Conservation (phyloP, 1,140 invertebrate species). For the Temnothorax longispinosus region DNA sequence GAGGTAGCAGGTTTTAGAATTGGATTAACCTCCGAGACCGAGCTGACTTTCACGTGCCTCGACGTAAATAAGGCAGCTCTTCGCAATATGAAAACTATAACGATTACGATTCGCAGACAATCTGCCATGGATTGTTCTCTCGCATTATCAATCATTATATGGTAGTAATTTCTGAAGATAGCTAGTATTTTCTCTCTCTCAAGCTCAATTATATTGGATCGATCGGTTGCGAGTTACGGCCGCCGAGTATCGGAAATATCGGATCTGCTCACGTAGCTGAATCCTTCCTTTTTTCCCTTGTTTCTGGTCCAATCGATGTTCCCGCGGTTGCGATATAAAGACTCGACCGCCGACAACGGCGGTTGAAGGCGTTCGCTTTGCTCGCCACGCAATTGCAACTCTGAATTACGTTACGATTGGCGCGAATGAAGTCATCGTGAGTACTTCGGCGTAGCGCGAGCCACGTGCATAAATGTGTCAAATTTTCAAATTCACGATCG, state of each 20-base stretch:
- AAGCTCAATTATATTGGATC: slow-evolving; percentile 43
- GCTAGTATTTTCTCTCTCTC: neutral
- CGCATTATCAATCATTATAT: slow-evolving; percentile 32
- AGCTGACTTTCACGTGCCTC: neutral
- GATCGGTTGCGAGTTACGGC: slow-evolving; percentile 22
- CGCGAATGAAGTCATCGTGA: slow-evolving; percentile 57
- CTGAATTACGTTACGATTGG: slow-evolving; percentile 48
- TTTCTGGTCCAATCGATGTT: neutral
- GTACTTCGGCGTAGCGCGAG: neutral
- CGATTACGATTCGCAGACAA: neutral
- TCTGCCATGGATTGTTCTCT: slow-evolving; percentile 41
- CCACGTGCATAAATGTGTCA: slow-evolving; percentile 33
- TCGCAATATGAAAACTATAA: slow-evolving; percentile 5
- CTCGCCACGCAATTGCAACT: slow-evolving; percentile 35
- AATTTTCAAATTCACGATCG: slow-evolving; percentile 30
- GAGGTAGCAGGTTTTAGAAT: slow-evolving; percentile 8
- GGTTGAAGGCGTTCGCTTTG: slow-evolving; percentile 9
- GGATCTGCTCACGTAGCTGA: slow-evolving; percentile 36
- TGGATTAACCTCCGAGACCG: slow-evolving; percentile 6
- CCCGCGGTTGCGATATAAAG: neutral
- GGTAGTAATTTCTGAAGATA: neutral
- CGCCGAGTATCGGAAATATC: neutral
- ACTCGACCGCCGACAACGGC: slow-evolving; percentile 7
- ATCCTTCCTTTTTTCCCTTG: neutral
- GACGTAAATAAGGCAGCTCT: neutral